Base-by-base conservation (phyloP, 1,140 invertebrate genomes). In the Euura saliciscinereae region DNA sequence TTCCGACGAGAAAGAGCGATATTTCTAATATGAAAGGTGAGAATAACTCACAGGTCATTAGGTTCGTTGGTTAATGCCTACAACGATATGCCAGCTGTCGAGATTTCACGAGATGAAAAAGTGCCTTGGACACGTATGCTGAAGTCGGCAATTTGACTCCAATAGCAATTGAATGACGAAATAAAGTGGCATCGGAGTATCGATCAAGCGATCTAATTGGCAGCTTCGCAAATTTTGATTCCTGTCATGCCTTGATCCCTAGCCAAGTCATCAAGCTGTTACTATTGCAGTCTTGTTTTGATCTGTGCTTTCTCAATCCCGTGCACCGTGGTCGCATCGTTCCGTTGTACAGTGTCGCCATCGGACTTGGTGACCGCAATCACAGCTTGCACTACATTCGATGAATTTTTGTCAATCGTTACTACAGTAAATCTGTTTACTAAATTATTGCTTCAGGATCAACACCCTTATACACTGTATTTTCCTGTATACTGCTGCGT, bases 301-400 rank as follows among this genome's bases (percentile, higher is more conserved):
- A 81, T 73, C 66, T 81, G 79, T 2, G 78, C 80, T 44, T 67
- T 77, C 43, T 81, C 80, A 8, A 79, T 73, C n/a, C 80, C 79
- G 66, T n/a, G n/a, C n/a, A n/a, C n/a, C n/a, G n/a, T 64, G 44
- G 2, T 28, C 51, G n/a, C 80, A 81, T 66, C 59, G 65, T 73
- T n/a, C 68, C 65, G 2, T 51, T 44, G 7, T 28, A 28, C 80
- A 81, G 65, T 81, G 80, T 70, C 79, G 79, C 80, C 80, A 81
- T 69, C 80, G 78, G 45, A 81, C 80, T 44, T 72, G 76, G 45
- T 71, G 76, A 51, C 80, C 80, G 67, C 43, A 76, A 64, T 79
- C 79, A 42, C 80, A 81, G 44, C 79, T 79, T 6, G 77, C 79
- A 51, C 80, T 80, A 65, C 80, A 81, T 1, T 28, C 28, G 28